Evolutionary conservation across 1,140 invertebrate species (phyloP), one percentile per base, ranked within the genome.

Genomic region (Melanaphis sacchari): DNA sequence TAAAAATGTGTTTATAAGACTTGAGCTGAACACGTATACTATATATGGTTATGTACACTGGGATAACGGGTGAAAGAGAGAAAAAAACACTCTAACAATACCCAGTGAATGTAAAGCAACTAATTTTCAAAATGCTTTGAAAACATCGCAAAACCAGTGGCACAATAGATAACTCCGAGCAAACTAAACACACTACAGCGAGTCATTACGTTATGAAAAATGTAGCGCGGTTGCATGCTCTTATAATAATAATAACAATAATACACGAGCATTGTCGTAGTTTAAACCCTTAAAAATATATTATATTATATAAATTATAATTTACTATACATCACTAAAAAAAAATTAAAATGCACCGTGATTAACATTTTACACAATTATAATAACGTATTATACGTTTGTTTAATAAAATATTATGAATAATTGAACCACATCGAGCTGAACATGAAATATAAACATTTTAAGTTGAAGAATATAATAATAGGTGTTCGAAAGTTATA

Each of bases 141-240:
- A 41, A 40, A 41, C 82, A 15, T 40, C 24, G 40, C 82, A 41
- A 6, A 41, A 46, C 26, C 24, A 43, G 41, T 11, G 15, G 41
- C 41, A 87, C 84, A 87, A 87, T 87, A 38, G 84, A 38, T 87
- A 87, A 87, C n/a, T 87, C 41, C 84, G 31, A 87, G 15, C 21
- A 9, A 46, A 21, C 26, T 43, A 43, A 46, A 87, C 84, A 43
- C 84, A 43, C 84, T 43, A 87, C 41, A 87, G 84, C 40, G 31
- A 31, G 84, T 43, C 41, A 43, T 87, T 87, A 87, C 41, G 84
- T n/a, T 87, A n/a, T 31, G 84, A 43, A 87, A 43, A 43, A 43
- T 85, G 26, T 43, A 43, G 15, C 46, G 6, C 41, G 31, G 31
- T 24, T 40, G 24, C 8, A 40, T 40, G 82, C 38, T 40, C 24